These are phyloP conservation scores for Ophthalmolycus amberensis DNA, from an alignment of 2,113 vertebrate species.

Conservation along the genomic window DNA sequence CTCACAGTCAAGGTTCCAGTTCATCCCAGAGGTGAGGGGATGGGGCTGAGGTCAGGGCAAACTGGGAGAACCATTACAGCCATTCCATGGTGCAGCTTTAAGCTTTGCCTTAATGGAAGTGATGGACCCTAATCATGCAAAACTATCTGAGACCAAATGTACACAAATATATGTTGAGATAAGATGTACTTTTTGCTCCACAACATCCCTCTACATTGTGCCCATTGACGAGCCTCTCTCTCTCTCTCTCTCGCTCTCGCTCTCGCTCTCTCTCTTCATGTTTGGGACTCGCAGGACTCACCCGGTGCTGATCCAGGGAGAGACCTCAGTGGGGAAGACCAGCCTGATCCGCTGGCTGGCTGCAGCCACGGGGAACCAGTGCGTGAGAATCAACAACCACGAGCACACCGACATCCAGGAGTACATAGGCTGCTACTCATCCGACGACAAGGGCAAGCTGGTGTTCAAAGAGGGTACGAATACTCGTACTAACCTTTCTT, in stretches of 20 bases:
- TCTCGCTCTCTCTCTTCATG: not conserved
- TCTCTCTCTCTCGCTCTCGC: not conserved
- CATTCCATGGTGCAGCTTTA: not conserved
- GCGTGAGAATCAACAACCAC: constrained; percentile 97
- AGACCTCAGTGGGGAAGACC: constrained; percentile 98
- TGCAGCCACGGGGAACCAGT: constrained; percentile 93
- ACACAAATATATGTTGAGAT: not conserved
- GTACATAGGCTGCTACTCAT: constrained; percentile 97
- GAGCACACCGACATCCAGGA: constrained; percentile 99
- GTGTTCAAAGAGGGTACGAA: constrained; percentile 93
- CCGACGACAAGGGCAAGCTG: constrained; percentile 90
- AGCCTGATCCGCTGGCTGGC: constrained; percentile 95
- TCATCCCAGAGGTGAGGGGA: not conserved
- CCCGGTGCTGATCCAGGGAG: constrained; percentile 95
- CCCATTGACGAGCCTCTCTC: not conserved
- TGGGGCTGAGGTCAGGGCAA: not conserved
- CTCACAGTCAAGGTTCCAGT: not conserved
- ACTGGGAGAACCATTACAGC: not conserved
- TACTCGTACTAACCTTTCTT: not conserved
- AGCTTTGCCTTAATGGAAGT: not conserved
- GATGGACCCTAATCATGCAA: not conserved
- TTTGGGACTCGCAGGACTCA: constrained; percentile 84
- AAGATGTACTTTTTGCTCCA: not conserved
- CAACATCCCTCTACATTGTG: constrained; percentile 3
- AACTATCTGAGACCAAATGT: not conserved